Percentiles rank a stretch among this genome's conserved stretches.
phyloP scores from a whole-genome alignment of 2,113 vertebrate genomes.

The Spea multiplicata region DNA sequence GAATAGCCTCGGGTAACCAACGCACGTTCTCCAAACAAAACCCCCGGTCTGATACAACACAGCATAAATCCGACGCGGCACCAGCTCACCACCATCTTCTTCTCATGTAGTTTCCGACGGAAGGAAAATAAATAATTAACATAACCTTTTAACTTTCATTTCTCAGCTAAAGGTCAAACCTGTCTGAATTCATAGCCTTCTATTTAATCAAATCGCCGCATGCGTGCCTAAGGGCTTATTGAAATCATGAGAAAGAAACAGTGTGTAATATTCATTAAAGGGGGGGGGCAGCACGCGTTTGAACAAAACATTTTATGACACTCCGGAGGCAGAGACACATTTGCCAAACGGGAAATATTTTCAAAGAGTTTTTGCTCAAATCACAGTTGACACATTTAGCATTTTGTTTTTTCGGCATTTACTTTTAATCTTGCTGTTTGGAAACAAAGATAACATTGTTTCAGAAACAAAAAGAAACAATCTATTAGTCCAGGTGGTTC shows the following conservation, averaged over 20 bases:
- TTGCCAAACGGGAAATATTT: neutral
- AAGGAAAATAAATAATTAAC: slow-evolving; percentile 46
- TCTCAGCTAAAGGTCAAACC: slow-evolving; percentile 41
- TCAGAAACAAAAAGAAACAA: no score
- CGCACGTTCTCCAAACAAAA: no score
- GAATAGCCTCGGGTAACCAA: no score
- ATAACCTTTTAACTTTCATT: slow-evolving; percentile 48
- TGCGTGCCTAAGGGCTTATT: slow-evolving; percentile 34
- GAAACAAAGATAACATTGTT: neutral
- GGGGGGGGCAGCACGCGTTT: slow-evolving; percentile 1
- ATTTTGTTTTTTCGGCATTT: neutral
- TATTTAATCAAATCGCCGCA: slow-evolving; percentile 41
- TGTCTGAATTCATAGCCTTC: slow-evolving; percentile 34
- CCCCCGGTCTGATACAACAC: neutral
- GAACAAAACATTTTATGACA: slow-evolving; percentile 29
- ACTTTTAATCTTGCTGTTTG: slow-evolving; percentile 3
- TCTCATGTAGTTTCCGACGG: slow-evolving; percentile 1
- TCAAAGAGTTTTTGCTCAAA: neutral
- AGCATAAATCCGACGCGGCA: neutral
- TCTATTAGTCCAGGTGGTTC: no score
- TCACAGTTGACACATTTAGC: slow-evolving; percentile 3
- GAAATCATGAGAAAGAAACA: slow-evolving; percentile 35
- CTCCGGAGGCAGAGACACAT: slow-evolving; percentile 19
- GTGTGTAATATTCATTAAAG: slow-evolving; percentile 37
- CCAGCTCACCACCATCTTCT: slow-evolving; percentile 7